phyloP scores from a whole-genome alignment of 2,797 vertebrate species.

The Acanthiza pusilla region DNA sequence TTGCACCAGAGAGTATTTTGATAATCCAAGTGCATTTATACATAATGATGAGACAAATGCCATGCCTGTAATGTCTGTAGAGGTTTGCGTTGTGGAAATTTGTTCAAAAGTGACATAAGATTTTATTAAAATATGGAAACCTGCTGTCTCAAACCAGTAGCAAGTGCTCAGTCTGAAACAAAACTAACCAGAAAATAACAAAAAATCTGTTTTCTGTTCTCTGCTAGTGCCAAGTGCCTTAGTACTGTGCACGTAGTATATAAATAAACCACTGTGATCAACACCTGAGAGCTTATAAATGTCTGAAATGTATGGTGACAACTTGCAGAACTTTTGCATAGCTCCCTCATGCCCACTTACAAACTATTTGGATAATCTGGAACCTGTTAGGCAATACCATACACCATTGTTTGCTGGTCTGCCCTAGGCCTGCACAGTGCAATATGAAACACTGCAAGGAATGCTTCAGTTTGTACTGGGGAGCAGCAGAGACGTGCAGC shows the following conservation, averaged over 20 bases:
- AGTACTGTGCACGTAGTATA: neutral
- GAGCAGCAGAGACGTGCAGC: neutral
- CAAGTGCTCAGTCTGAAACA: neutral
- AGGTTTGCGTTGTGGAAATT: neutral
- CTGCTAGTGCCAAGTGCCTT: neutral
- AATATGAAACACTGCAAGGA: neutral
- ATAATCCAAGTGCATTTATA: neutral
- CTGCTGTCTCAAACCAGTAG: neutral
- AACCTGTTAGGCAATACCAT: slow-evolving; percentile 24
- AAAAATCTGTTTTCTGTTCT: slow-evolving; percentile 9
- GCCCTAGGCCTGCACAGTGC: neutral
- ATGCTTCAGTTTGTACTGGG: neutral
- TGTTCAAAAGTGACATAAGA: neutral
- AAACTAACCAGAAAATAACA: neutral
- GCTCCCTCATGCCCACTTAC: slow-evolving; percentile 48
- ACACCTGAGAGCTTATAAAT: slow-evolving; percentile 51
- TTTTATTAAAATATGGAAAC: slow-evolving; percentile 1
- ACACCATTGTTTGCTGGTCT: slow-evolving; percentile 1
- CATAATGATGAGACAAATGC: neutral
- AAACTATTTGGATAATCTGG: slow-evolving; percentile 41
- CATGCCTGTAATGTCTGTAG: neutral
- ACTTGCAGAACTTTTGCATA: slow-evolving; percentile 48
- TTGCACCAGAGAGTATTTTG: neutral
- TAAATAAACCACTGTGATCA: slow-evolving; percentile 50
- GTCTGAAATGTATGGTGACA: slow-evolving; percentile 51